Evolutionary conservation across 2,113 vertebrate genomes (phyloP).

Genomic region (Acanthochromis polyacanthus): DNA sequence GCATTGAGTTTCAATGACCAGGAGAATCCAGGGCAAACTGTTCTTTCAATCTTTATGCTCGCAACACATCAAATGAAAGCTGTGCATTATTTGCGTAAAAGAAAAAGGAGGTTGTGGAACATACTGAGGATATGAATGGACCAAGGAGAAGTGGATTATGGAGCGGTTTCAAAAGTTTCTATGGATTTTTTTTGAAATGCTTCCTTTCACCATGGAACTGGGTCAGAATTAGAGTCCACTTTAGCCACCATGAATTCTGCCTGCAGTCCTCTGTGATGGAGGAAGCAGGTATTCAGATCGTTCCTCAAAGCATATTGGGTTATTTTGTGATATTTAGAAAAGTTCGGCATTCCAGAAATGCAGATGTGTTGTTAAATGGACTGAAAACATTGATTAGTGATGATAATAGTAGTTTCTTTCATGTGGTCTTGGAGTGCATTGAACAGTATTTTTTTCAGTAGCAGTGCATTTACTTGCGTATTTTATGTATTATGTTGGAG

Average conservation of each 20-base stretch:
- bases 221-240: slow-evolving; percentile 3
- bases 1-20: neutral
- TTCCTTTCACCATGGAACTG: slow-evolving; percentile 21
- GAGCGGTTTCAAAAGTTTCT: slow-evolving; percentile 6
- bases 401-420: no score
- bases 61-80: neutral
- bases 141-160: slow-evolving; percentile 18
- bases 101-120: neutral
- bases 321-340: neutral
- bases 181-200: neutral
- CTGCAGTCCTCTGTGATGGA: slow-evolving; percentile 3
- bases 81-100: neutral
- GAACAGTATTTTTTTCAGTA: no score
- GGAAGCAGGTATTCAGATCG: neutral
- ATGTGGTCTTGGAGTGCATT: no score
- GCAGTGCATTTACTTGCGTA: no score
- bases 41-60: neutral
- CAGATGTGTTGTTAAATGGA: neutral
- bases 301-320: neutral
- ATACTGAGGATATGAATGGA: slow-evolving; percentile 1
- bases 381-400: neutral
- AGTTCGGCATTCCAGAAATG: neutral
- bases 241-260: neutral
- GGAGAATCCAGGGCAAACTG: neutral
- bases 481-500: no score